These are phyloP conservation scores for Mus spretus DNA, from an alignment of 2,797 vertebrate species.

Conservation along the genomic window DNA sequence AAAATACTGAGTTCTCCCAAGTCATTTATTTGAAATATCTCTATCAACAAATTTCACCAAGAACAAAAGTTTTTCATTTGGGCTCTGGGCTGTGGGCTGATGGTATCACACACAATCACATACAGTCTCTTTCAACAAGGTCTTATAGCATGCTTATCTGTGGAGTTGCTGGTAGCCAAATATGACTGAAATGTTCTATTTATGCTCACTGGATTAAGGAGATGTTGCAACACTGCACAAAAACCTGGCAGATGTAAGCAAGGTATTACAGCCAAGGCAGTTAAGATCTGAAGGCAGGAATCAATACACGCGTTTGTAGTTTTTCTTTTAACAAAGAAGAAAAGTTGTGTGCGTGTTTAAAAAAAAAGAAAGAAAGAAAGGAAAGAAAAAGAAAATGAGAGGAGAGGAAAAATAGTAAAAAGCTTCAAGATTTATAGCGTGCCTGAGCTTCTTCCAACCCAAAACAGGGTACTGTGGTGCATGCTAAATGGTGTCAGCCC, in stretches of 20 bases:
- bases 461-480: conserved; percentile 69
- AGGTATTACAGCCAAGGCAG: conserved; percentile 88
- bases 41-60: conserved; percentile 88
- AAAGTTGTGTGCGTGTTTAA: conserved; percentile 71
- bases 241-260: conserved; percentile 90
- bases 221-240: conserved; percentile 88
- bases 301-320: conserved; percentile 86
- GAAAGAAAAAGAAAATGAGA: conserved; percentile 43
- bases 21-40: conserved; percentile 87
- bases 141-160: conserved; percentile 90
- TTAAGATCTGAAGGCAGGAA: conserved; percentile 88
- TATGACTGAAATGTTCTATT: conserved; percentile 92
- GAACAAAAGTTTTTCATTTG: conserved; percentile 88
- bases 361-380: background rate
- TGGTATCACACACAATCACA: conserved; percentile 89
- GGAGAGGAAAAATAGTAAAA: conserved; percentile 69
- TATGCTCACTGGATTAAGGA: conserved; percentile 91
- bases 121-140: conserved; percentile 89
- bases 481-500: conserved; percentile 60
- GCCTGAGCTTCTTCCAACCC: conserved; percentile 70
- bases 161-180: conserved; percentile 88
- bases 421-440: conserved; percentile 72
- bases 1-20: conserved; percentile 60
- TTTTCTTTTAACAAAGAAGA: conserved; percentile 75
- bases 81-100: conserved; percentile 78